phyloP scores from a whole-genome alignment of 2,113 vertebrate genomes.

The Ptilonorhynchus violaceus region DNA sequence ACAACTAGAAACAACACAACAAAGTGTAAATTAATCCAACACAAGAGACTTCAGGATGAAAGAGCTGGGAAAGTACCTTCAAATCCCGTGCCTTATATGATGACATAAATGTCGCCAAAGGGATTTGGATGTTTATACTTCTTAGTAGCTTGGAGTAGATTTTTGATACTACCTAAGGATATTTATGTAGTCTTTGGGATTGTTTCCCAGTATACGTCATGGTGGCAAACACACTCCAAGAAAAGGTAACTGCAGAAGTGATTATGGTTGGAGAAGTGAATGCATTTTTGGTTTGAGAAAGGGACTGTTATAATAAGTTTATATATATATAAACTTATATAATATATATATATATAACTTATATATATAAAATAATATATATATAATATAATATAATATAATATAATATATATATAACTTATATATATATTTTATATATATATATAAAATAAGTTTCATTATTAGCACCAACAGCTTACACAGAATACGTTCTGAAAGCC shows the following conservation, averaged over 20 bases:
- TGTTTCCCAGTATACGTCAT: not conserved
- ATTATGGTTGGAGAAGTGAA: not conserved
- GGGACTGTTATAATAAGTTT: not conserved
- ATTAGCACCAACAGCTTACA: not conserved
- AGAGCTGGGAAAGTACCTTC: not conserved
- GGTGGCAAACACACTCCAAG: not conserved
- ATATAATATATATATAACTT: too few species aligned
- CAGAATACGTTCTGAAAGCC: not conserved
- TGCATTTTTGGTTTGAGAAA: not conserved
- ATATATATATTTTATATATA: too few species aligned
- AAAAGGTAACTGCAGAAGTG: not conserved
- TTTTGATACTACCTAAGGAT: not conserved
- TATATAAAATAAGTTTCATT: too few species aligned
- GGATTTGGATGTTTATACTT: not conserved
- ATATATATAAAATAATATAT: too few species aligned
- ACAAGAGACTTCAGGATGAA: not conserved
- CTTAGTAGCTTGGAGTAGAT: not conserved
- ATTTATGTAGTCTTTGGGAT: not conserved
- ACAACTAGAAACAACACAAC: not conserved
- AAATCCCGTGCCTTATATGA: not conserved
- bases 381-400: too few species aligned
- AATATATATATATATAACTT: too few species aligned
- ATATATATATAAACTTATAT: too few species aligned
- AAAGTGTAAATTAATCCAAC: not conserved
- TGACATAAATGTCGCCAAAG: not conserved